Percentiles rank a stretch among this genome's conserved stretches.
Evolutionary conservation across 2,888 invertebrate genomes (phyloP).

Genomic region (Disparrhopalites patrizii): DNA sequence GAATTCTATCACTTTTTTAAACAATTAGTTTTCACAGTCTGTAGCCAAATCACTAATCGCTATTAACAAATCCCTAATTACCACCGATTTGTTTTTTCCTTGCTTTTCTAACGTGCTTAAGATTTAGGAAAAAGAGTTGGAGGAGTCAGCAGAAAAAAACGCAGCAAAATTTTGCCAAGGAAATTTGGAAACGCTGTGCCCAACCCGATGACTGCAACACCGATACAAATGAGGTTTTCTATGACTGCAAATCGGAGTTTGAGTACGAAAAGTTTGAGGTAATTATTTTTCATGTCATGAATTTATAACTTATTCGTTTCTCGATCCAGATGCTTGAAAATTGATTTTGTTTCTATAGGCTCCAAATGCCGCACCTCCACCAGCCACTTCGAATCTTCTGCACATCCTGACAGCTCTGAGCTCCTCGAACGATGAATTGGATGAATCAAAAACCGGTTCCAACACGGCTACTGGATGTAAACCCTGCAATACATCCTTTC

Average conservation of each 20-base stretch:
- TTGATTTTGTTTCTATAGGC: background rate
- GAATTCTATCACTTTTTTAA: background rate
- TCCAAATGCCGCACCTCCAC: background rate
- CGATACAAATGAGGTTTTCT: constrained; percentile 21
- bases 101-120: constrained; percentile 14
- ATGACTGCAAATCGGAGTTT: constrained; percentile 18
- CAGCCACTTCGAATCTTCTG: constrained; percentile 44
- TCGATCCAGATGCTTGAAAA: background rate
- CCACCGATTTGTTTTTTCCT: background rate
- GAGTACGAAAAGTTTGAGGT: constrained; percentile 9
- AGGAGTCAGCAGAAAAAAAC: constrained; percentile 31
- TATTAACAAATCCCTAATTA: background rate
- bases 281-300: background rate
- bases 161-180: constrained; percentile 41
- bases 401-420: constrained; percentile 45
- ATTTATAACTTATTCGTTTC: background rate
- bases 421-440: constrained; percentile 46
- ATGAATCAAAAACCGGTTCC: constrained; percentile 21
- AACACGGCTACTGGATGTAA: background rate
- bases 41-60: constrained; percentile 3
- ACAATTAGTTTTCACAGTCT: background rate
- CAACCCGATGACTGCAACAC: constrained; percentile 13
- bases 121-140: constrained; percentile 45
- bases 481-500: background rate
- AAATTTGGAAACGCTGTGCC: constrained; percentile 45